Conservation (phyloP, 2,888 invertebrate species). For the Cryptophagus acutangulus region DNA sequence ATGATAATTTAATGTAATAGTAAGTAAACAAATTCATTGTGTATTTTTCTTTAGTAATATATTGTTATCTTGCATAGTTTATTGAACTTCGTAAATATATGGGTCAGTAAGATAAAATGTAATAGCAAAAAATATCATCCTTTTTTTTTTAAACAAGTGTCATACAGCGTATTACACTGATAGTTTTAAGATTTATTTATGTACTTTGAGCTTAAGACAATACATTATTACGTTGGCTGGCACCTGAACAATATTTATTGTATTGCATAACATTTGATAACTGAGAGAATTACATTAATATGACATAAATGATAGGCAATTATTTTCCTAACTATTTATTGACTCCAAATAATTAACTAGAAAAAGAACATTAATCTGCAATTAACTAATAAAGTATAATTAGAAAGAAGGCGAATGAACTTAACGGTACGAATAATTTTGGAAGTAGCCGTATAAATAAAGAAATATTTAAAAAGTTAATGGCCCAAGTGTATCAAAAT, state of each 20-base stretch:
- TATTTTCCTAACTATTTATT: too few species aligned
- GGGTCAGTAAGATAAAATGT: conserved; percentile 39
- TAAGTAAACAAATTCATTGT: conserved; percentile 34
- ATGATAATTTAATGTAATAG: conserved; percentile 3
- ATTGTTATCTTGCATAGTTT: conserved; percentile 33
- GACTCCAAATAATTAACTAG: too few species aligned
- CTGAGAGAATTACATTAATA: too few species aligned
- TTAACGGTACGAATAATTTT: conserved; percentile 1
- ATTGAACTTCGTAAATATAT: conserved; percentile 36
- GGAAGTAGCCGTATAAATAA: too few species aligned
- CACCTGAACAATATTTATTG: not conserved
- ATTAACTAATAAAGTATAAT: not conserved
- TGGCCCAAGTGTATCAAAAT: not conserved
- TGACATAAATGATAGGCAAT: too few species aligned
- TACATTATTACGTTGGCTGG: not conserved
- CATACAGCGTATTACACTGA: not conserved
- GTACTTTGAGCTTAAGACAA: not conserved
- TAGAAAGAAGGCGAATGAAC: not conserved
- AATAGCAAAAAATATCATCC: conserved; percentile 24
- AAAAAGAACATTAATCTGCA: too few species aligned
- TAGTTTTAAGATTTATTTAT: not conserved
- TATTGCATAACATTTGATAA: not conserved
- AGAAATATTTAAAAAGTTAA: not conserved
- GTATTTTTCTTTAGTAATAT: conserved; percentile 33
- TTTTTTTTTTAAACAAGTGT: conserved; percentile 10